Conservation (phyloP, 2,888 invertebrate species). For the Cistogaster globosa region DNA sequence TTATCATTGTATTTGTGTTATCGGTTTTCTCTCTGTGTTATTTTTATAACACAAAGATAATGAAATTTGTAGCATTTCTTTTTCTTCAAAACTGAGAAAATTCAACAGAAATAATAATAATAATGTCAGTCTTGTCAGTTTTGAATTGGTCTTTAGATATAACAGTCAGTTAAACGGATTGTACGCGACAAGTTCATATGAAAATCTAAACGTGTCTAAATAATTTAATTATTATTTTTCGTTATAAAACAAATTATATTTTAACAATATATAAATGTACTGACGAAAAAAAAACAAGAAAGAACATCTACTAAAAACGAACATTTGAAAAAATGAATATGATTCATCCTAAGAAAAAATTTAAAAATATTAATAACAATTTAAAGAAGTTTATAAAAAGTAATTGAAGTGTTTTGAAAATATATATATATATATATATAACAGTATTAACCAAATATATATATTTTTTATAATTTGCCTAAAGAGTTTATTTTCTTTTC, state of each 20-base stretch:
- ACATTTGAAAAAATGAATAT: conserved; percentile 37
- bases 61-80: conserved; percentile 56
- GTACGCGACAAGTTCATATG: conserved; percentile 44
- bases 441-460: neutral
- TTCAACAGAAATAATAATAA: conserved; percentile 33
- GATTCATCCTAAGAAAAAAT: conserved; percentile 63
- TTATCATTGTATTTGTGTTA: conserved; percentile 59
- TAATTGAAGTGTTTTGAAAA: conserved; percentile 48
- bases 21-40: conserved; percentile 34
- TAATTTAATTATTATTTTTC: conserved; percentile 10
- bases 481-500: neutral
- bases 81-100: conserved; percentile 64
- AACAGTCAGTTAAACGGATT: conserved; percentile 45
- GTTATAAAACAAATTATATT: neutral
- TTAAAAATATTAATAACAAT: conserved; percentile 54
- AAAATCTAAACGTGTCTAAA: conserved; percentile 49
- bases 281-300: conserved; percentile 13
- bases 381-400: conserved; percentile 60
- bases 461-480: neutral
- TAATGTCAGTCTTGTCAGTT: conserved; percentile 64
- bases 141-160: conserved; percentile 48
- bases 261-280: conserved; percentile 1
- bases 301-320: conserved; percentile 1
- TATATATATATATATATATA: neutral
- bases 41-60: conserved; percentile 58